Percentiles rank a stretch among this genome's conserved stretches.
Evolutionary conservation across 2,113 vertebrate genomes (phyloP).

Genomic region (Neogobius melanostomus): DNA sequence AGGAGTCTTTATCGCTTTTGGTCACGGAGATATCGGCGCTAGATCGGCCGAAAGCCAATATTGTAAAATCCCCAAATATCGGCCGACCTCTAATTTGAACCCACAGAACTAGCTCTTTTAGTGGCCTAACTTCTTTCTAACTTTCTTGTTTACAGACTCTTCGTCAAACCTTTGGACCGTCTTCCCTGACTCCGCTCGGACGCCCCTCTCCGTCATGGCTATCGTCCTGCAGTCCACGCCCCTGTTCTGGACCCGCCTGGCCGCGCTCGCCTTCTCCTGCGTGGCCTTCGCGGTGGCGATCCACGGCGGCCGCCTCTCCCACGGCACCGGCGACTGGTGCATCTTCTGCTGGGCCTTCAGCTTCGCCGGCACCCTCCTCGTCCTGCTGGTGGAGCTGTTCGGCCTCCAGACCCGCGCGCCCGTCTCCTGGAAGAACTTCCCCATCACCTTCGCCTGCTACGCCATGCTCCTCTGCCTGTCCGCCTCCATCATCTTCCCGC

Average conservation of each 20-base stretch:
- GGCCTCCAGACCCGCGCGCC: conserved; percentile 81
- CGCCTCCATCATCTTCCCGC: conserved; percentile 86
- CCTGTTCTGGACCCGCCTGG: conserved; percentile 81
- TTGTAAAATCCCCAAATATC: too few relatives aligned
- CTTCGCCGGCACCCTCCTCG: conserved; percentile 81
- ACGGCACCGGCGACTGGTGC: conserved; percentile 79
- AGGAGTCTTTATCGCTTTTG: too few relatives aligned
- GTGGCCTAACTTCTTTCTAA: too few relatives aligned
- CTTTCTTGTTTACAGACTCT: background rate
- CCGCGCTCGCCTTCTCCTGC: conserved; percentile 81
- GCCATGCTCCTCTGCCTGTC: conserved; percentile 87
- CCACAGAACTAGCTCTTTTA: too few relatives aligned
- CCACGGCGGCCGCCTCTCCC: conserved; percentile 43
- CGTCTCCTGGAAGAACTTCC: conserved; percentile 89
- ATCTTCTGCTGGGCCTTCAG: conserved; percentile 91
- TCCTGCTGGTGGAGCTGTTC: conserved; percentile 82
- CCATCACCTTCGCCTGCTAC: conserved; percentile 88
- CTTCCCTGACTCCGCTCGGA: background rate
- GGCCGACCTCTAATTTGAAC: too few relatives aligned
- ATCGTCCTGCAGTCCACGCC: conserved; percentile 75
- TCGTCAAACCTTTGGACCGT: conserved; percentile 32
- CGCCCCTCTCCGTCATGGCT: conserved; percentile 61
- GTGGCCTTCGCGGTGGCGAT: conserved; percentile 86
- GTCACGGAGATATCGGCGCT: too few relatives aligned
- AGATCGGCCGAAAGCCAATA: too few relatives aligned